phyloP scores from a whole-genome alignment of 2,797 vertebrate species.

The Sparus aurata region DNA sequence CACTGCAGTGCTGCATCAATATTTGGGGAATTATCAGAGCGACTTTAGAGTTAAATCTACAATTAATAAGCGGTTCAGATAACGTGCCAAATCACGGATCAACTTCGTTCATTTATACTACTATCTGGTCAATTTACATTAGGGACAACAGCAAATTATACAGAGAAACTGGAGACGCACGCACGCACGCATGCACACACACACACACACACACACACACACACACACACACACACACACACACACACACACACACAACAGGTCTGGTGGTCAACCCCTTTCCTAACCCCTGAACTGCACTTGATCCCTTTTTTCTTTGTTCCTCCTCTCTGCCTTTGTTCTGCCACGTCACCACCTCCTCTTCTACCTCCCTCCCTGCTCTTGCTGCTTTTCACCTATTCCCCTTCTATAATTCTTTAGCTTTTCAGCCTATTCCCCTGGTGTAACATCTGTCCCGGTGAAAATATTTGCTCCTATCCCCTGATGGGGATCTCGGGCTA shows the following conservation, averaged over 20 bases:
- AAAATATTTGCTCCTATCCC: not conserved
- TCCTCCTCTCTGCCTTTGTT: slow-evolving; percentile 37
- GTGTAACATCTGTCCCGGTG: slow-evolving; percentile 20
- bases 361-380: not conserved
- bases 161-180: no score
- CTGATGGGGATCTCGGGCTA: slow-evolving; percentile 25
- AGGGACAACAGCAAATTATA: no score
- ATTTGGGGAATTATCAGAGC: no score
- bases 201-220: slow-evolving; percentile 16
- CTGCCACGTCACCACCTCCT: slow-evolving; percentile 28
- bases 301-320: slow-evolving; percentile 36
- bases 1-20: no score
- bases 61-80: no score
- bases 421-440: slow-evolving; percentile 3
- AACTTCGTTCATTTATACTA: no score
- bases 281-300: slow-evolving; percentile 33
- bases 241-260: not conserved
- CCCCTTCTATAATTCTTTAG: not conserved
- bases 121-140: no score
- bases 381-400: not conserved
- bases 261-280: not conserved
- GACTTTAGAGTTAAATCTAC: no score
- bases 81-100: no score
- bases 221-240: not conserved
- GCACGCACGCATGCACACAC: no score